Conservation (phyloP, 2,113 vertebrate species). For the Gobio gobio region DNA sequence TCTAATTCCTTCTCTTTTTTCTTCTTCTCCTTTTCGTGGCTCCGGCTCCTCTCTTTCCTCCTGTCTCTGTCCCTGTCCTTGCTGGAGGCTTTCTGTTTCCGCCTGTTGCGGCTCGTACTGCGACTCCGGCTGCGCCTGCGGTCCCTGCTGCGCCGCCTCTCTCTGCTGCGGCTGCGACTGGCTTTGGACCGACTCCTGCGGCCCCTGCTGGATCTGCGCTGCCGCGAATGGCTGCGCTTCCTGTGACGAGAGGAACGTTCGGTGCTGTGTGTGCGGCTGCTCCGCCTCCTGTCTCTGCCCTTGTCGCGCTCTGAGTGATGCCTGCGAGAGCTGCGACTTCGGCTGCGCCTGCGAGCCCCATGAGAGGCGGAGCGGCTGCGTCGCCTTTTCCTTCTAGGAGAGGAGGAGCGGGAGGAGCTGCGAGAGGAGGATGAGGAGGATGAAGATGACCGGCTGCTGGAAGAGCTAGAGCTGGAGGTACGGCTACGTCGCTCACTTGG, state of each 20-base stretch:
- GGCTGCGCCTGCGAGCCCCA: constrained; percentile 80
- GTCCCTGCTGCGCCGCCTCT: constrained; percentile 81
- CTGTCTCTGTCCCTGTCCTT: constrained; percentile 91
- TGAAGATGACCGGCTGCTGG: constrained; percentile 80
- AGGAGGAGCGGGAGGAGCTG: constrained; percentile 73
- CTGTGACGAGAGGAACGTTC: constrained; percentile 81
- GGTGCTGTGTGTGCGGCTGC: constrained; percentile 79
- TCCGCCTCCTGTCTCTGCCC: constrained; percentile 84
- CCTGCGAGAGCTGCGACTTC: constrained; percentile 85
- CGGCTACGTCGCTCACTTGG: constrained; percentile 53
- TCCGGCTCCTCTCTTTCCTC: constrained; percentile 79
- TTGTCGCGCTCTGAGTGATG: constrained; percentile 80
- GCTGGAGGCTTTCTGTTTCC: constrained; percentile 87
- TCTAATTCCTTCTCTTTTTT: constrained; percentile 84
- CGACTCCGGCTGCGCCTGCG: constrained; percentile 79
- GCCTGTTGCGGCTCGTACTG: constrained; percentile 78
- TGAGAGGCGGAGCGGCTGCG: constrained; percentile 81
- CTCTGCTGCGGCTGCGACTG: constrained; percentile 83
- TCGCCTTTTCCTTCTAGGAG: constrained; percentile 86
- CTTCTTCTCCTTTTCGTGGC: constrained; percentile 88
- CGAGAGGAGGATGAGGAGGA: constrained; percentile 91
- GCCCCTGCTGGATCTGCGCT: constrained; percentile 75
- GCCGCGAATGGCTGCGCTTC: constrained; percentile 78
- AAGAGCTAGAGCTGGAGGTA: constrained; percentile 84
- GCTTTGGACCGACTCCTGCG: constrained; percentile 82